phyloP scores from a whole-genome alignment of 1,140 invertebrate genomes.

The Aleiodes sp. region DNA sequence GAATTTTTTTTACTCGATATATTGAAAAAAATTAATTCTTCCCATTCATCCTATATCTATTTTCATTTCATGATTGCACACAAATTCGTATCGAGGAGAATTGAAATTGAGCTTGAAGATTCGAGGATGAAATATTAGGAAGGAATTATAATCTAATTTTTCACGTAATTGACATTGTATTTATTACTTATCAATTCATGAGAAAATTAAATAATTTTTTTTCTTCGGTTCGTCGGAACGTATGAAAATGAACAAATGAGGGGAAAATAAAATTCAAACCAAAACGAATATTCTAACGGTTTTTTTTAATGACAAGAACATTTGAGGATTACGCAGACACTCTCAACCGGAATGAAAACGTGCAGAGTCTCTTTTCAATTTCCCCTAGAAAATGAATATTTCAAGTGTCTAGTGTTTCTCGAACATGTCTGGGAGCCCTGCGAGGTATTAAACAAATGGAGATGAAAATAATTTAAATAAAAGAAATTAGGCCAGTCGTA shows the following conservation, averaged over 20 bases:
- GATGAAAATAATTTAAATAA: slow-evolving; percentile 8
- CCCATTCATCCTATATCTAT: slow-evolving; percentile 27
- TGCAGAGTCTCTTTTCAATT: slow-evolving; percentile 15
- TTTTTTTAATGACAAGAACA: not conserved
- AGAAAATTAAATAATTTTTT: not conserved
- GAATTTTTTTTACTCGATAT: slow-evolving; percentile 15
- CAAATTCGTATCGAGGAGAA: not conserved
- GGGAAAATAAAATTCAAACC: not conserved
- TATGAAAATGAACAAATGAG: not conserved
- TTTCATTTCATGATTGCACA: not conserved
- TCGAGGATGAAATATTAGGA: not conserved
- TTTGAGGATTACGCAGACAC: not conserved
- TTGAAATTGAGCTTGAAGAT: not conserved
- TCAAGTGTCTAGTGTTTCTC: not conserved
- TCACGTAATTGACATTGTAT: too few relatives aligned
- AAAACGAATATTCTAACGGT: not conserved
- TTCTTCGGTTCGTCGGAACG: not conserved
- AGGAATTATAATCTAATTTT: not conserved
- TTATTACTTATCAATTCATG: too few relatives aligned
- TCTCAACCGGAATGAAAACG: too few relatives aligned
- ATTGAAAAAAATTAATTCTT: slow-evolving; percentile 13
- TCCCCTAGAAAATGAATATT: not conserved
- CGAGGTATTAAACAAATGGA: not conserved
- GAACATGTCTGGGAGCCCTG: not conserved
- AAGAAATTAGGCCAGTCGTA: slow-evolving; percentile 31